Conservation (phyloP, 2,888 invertebrate species). For the Prosapia bicincta region DNA sequence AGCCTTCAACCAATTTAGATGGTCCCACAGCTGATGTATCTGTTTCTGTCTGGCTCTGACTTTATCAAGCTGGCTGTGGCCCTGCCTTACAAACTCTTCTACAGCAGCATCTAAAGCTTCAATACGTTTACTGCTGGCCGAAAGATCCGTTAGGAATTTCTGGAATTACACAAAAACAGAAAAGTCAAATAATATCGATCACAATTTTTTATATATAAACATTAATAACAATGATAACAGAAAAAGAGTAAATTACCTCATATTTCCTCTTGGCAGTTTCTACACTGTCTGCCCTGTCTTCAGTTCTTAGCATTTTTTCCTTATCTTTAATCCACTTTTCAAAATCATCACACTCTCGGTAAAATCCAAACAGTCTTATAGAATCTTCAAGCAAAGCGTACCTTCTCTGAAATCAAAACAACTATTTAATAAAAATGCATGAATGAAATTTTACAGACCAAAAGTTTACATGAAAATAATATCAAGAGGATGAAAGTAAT, state of each 20-base stretch:
- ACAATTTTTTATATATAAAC: neutral
- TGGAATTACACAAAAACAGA: conserved; percentile 44
- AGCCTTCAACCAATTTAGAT: conserved; percentile 78
- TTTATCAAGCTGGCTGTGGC: conserved; percentile 83
- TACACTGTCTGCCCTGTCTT: conserved; percentile 83
- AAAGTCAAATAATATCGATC: conserved; percentile 3
- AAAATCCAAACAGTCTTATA: conserved; percentile 88
- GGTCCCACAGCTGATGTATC: conserved; percentile 86
- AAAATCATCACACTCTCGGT: conserved; percentile 95
- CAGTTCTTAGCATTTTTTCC: conserved; percentile 78
- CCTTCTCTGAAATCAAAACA: conserved; percentile 62
- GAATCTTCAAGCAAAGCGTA: conserved; percentile 87
- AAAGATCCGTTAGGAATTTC: conserved; percentile 93
- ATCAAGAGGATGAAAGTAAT: too few relatives aligned
- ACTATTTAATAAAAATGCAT: too few relatives aligned
- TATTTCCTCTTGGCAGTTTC: conserved; percentile 93
- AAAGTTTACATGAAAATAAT: too few relatives aligned
- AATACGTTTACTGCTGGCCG: conserved; percentile 87
- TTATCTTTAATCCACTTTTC: conserved; percentile 97
- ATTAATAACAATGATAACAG: neutral
- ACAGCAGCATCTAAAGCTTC: conserved; percentile 87
- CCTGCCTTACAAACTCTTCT: conserved; percentile 75
- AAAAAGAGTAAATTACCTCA: conserved; percentile 53
- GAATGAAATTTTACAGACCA: too few relatives aligned
- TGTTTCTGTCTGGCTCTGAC: conserved; percentile 73